Percentiles rank a stretch among this genome's conserved stretches.
Conservation (phyloP, 1,140 invertebrate species). For the Bombus breviceps region DNA sequence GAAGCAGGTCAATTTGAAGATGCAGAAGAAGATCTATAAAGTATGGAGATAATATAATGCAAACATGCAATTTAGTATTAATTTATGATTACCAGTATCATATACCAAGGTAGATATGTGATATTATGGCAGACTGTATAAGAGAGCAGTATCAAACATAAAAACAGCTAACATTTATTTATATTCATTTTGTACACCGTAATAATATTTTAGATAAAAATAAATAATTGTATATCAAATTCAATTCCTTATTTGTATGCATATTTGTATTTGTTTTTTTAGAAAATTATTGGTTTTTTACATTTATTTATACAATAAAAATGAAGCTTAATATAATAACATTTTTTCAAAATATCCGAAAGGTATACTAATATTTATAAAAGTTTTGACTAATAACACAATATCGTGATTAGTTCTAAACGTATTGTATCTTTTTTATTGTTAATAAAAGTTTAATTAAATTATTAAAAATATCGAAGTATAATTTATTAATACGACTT, state of each 20-base stretch:
- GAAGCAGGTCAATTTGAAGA: slow-evolving; percentile 85
- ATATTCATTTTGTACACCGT: slow-evolving; percentile 81
- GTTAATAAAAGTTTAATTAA: slow-evolving; percentile 18
- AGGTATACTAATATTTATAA: background rate
- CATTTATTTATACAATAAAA: slow-evolving; percentile 21
- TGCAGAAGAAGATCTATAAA: slow-evolving; percentile 82
- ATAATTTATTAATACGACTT: background rate
- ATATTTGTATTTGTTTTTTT: slow-evolving; percentile 37
- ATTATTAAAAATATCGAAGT: slow-evolving; percentile 7
- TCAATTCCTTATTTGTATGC: slow-evolving; percentile 27
- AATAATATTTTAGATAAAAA: slow-evolving; percentile 75
- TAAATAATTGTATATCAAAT: slow-evolving; percentile 71
- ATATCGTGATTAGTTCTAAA: slow-evolving; percentile 9
- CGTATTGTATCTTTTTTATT: slow-evolving; percentile 22
- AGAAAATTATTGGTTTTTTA: slow-evolving; percentile 24
- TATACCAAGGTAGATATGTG: slow-evolving; percentile 67
- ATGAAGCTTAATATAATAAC: background rate
- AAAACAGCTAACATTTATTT: slow-evolving; percentile 79
- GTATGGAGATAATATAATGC: slow-evolving; percentile 50
- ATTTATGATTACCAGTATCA: slow-evolving; percentile 68
- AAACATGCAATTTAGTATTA: slow-evolving; percentile 78
- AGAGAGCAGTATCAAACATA: slow-evolving; percentile 63
- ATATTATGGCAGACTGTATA: slow-evolving; percentile 62
- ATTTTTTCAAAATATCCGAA: background rate
- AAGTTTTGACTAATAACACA: background rate